phyloP scores from a whole-genome alignment of 2,888 invertebrate species.

The Aleiodes leptofemur region DNA sequence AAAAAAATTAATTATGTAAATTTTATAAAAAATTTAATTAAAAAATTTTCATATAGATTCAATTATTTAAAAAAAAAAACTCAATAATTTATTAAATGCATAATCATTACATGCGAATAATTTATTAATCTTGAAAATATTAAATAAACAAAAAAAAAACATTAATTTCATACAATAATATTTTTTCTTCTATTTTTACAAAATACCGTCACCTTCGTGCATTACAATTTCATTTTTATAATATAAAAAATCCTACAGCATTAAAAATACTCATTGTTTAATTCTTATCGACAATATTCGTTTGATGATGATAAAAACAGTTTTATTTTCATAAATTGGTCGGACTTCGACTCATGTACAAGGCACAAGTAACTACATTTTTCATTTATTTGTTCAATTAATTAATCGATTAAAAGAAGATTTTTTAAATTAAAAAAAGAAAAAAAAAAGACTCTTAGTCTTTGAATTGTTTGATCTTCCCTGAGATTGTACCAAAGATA shows the following conservation, averaged over 20 bases:
- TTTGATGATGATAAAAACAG: too few species aligned
- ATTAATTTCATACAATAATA: too few species aligned
- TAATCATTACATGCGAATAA: too few species aligned
- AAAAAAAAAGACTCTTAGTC: not conserved
- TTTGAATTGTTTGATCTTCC: too few species aligned
- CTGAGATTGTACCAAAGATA: not conserved
- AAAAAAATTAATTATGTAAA: not conserved
- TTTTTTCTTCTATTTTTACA: not conserved
- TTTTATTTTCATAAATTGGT: not conserved
- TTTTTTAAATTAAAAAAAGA: slow-evolving; percentile 2
- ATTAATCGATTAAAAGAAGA: not conserved
- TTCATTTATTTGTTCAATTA: not conserved
- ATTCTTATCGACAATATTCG: not conserved
- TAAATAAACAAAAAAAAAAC: slow-evolving; percentile 1
- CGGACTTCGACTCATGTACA: slow-evolving; percentile 25
- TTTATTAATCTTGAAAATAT: not conserved
- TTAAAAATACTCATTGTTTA: slow-evolving; percentile 1
- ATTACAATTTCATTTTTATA: not conserved
- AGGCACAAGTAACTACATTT: slow-evolving; percentile 29
- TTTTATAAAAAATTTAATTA: not conserved
- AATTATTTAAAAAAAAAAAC: too few species aligned
- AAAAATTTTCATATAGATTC: too few species aligned
- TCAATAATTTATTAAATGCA: not conserved
- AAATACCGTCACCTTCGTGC: not conserved
- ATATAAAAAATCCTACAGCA: slow-evolving; percentile 11